Evolutionary conservation across 2,797 vertebrate genomes (phyloP).

Genomic region (Heterohyrax brucei): DNA sequence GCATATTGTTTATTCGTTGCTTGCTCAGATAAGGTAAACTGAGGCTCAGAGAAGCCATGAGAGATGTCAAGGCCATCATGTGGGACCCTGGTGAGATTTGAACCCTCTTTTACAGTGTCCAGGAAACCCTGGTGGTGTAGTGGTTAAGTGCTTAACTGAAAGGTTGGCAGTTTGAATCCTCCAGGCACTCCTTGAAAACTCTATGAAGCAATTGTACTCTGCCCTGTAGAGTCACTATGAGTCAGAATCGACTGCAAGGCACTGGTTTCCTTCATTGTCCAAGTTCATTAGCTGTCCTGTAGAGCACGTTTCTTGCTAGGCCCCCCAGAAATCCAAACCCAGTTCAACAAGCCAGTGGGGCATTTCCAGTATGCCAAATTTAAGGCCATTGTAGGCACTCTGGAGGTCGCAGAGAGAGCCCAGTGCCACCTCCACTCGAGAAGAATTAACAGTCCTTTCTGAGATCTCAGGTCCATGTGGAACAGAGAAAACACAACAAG

Average conservation of each 20-base stretch:
- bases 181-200: no score
- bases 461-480: rapidly evolving
- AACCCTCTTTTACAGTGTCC: background rate
- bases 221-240: no score
- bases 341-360: background rate
- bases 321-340: background rate
- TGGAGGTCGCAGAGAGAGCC: background rate
- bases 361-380: no score
- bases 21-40: background rate
- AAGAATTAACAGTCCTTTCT: background rate
- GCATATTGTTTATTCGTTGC: background rate
- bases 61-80: background rate
- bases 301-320: background rate
- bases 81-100: background rate
- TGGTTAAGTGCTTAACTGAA: no score
- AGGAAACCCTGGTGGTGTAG: no score
- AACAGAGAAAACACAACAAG: background rate
- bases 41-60: background rate
- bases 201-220: no score
- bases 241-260: no score
- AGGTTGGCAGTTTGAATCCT: no score
- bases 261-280: background rate
- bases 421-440: background rate
- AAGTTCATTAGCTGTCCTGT: background rate
- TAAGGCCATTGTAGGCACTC: background rate